phyloP scores from a whole-genome alignment of 2,113 vertebrate genomes.

The Carassius gibelio region DNA sequence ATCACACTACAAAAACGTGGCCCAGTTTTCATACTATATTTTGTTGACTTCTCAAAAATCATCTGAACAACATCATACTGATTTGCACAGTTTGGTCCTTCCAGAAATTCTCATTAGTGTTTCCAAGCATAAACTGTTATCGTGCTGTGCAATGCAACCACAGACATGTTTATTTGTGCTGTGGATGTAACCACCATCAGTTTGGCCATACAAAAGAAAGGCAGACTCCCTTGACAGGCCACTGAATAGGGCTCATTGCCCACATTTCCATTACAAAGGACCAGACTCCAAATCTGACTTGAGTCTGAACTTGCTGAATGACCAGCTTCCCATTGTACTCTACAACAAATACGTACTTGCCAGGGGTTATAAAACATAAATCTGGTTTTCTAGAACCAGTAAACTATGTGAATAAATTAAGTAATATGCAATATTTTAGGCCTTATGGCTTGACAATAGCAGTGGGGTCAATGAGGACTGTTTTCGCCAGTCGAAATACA shows the following conservation, averaged over 20 bases:
- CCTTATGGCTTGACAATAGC: not conserved
- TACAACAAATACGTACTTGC: constrained; percentile 64
- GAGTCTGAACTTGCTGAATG: constrained; percentile 74
- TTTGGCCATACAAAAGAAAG: constrained; percentile 56
- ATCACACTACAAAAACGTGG: not conserved
- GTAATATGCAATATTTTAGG: not conserved
- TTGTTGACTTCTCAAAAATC: not conserved
- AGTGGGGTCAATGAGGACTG: not conserved
- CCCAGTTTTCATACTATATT: not conserved
- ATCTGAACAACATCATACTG: not conserved
- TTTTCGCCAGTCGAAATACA: not conserved
- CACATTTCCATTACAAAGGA: constrained; percentile 79
- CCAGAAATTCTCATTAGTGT: constrained; percentile 15
- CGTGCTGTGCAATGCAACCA: not conserved
- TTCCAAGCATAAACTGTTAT: not conserved
- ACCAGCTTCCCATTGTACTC: constrained; percentile 64
- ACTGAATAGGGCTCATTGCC: constrained; percentile 71
- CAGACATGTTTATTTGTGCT: constrained; percentile 51
- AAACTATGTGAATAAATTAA: not conserved
- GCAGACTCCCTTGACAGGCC: constrained; percentile 62
- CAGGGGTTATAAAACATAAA: constrained; percentile 64
- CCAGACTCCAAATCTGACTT: constrained; percentile 78
- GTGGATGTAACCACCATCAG: constrained; percentile 64
- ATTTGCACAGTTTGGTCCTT: not conserved
- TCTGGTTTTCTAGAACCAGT: constrained; percentile 26